These are phyloP conservation scores for Arenicola marina DNA, from an alignment of 2,888 invertebrate genomes.

Conservation along the genomic window DNA sequence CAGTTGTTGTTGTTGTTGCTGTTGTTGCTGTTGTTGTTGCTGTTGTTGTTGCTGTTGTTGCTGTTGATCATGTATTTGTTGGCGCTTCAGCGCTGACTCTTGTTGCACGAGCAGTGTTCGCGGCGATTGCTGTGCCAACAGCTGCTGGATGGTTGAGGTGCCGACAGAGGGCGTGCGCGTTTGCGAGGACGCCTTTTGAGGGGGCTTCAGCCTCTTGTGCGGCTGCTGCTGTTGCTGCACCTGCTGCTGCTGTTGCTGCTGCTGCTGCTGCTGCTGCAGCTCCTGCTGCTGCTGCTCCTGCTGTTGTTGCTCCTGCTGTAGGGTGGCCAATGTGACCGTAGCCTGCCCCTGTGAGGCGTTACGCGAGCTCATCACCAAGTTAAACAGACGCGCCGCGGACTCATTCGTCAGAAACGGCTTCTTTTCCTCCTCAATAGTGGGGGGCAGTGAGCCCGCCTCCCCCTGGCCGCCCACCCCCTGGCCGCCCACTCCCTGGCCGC, in stretches of 20 bases:
- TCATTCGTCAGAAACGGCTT: background rate
- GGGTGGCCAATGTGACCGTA: slow-evolving; percentile 15
- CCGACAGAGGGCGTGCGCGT: too few species aligned
- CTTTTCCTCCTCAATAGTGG: background rate
- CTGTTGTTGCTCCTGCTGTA: slow-evolving; percentile 19
- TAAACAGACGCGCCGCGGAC: too few species aligned
- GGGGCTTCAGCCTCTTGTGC: too few species aligned
- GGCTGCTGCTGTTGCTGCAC: background rate
- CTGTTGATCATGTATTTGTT: slow-evolving; percentile 1
- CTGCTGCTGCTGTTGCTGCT: too few species aligned
- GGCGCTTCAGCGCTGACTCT: background rate
- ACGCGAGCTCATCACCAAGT: too few species aligned
- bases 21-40: slow-evolving; percentile 7
- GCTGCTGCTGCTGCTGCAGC: too few species aligned
- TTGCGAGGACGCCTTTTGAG: too few species aligned
- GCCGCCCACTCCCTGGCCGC: too few species aligned
- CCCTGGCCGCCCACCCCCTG: too few species aligned
- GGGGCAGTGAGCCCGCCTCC: too few species aligned
- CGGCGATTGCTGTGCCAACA: background rate
- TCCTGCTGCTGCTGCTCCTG: slow-evolving; percentile 7
- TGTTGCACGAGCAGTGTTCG: background rate
- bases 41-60: slow-evolving; percentile 1
- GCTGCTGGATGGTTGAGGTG: slow-evolving; percentile 1
- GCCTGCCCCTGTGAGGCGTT: slow-evolving; percentile 3
- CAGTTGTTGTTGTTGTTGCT: slow-evolving; percentile 2